Percentiles rank a stretch among this genome's conserved stretches.
Evolutionary conservation across 2,888 invertebrate species (phyloP).

Genomic region (Himalopsyche japonica): DNA sequence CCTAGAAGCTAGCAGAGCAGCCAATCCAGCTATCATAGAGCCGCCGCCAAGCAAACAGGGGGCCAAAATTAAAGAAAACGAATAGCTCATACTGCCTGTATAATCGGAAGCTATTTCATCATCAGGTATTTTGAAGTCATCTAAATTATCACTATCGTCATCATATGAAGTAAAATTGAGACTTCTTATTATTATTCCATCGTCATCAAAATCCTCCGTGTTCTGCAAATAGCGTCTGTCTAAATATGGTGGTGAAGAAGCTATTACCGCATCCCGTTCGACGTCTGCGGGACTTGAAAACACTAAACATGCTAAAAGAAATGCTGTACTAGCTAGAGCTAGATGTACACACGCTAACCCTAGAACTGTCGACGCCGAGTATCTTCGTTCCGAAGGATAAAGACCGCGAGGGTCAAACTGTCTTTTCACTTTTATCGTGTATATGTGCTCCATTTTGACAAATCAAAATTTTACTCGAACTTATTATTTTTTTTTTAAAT

Average conservation of each 20-base stretch:
- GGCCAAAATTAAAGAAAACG: constrained; percentile 52
- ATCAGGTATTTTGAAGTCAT: not conserved
- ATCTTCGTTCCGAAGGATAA: constrained; percentile 69
- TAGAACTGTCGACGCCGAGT: constrained; percentile 69
- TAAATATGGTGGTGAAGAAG: not conserved
- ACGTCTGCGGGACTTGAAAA: constrained; percentile 47
- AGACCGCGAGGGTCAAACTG: constrained; percentile 62
- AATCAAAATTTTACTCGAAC: no score
- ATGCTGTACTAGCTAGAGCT: constrained; percentile 62
- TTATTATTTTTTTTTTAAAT: not conserved
- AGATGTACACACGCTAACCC: constrained; percentile 67
- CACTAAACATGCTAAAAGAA: constrained; percentile 62
- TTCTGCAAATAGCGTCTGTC: constrained; percentile 14
- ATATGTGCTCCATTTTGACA: constrained; percentile 65
- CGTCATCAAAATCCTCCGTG: constrained; percentile 39
- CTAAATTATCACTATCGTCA: not conserved
- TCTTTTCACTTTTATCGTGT: constrained; percentile 68
- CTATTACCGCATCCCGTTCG: not conserved
- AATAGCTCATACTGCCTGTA: not conserved
- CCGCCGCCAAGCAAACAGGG: constrained; percentile 59
- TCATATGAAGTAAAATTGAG: not conserved
- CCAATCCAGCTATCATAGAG: constrained; percentile 56
- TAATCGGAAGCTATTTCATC: not conserved
- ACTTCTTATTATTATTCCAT: constrained; percentile 7
- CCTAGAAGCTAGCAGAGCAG: constrained; percentile 65